Base-by-base conservation (phyloP, 1,140 invertebrate genomes). In the Plutomurus gul region DNA sequence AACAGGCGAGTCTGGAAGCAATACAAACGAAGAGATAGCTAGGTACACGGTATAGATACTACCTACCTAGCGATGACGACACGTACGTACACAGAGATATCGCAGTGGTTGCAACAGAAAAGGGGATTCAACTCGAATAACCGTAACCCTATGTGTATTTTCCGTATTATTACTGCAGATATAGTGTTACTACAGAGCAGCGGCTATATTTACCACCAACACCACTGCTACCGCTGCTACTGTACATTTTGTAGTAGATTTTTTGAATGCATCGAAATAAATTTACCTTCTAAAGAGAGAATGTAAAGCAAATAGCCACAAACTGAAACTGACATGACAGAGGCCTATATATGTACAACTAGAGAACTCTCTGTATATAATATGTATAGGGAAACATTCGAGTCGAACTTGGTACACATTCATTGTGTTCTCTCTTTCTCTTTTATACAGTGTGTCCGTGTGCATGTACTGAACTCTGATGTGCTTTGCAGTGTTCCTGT, bases 231-330 rank as follows among this genome's bases (percentile, higher is more conserved):
- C n/a, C n/a, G n/a, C n/a, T 65, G 16, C 56, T 65, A 65, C 36
- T 65, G 56, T 33, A 30, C 13, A 65, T 65, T 65, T 65, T 16
- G 16, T n/a, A 33, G 56, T 65, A 30, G 56, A 65, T 65, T 65
- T 65, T 65, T 65, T 65, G 56, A 65, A 65, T 65, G 56, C 56
- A 65, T 65, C 56, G 56, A 65, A 30, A 65, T 65, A 65, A 65
- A 65, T 65, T 65, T 65, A 65, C 22, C 56, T 25, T 65, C 56
- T 65, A 65, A 65, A 27, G 56, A 65, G 56, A 30, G 56, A 65
- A 65, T 65, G 56, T 65, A 65, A 65, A 65, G 56, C 36, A 65
- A 65, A 65, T 65, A 65, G 56, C 56, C 56, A 65, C 56, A 65
- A 65, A 65, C 56, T 65, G 56, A 65, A 65, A 65, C 56, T 65